Evolutionary conservation across 2,113 vertebrate species (phyloP).

Genomic region (Stomatorhinus ivindoensis): DNA sequence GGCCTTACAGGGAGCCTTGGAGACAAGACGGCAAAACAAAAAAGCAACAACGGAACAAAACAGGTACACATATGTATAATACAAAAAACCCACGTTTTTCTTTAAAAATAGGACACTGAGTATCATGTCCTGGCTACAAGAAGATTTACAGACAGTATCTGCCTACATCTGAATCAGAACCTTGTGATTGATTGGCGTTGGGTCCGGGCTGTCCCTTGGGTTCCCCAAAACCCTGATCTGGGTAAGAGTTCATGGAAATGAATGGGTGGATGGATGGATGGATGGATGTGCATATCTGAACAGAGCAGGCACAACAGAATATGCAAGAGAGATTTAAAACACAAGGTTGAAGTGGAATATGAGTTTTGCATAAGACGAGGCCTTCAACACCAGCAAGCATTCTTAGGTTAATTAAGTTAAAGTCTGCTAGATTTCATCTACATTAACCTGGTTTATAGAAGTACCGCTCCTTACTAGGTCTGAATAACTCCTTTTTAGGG

Average conservation of each 20-base stretch:
- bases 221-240: neutral
- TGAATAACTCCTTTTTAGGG: neutral
- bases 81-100: neutral
- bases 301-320: neutral
- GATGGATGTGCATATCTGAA: neutral
- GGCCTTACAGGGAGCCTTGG: slow-evolving; percentile 43
- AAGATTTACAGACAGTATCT: neutral
- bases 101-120: neutral
- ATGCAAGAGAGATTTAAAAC: neutral
- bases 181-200: neutral
- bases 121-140: neutral
- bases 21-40: slow-evolving; percentile 36
- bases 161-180: neutral
- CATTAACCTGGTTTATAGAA: neutral
- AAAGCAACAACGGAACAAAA: neutral
- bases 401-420: neutral
- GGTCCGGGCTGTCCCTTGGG: neutral
- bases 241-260: neutral
- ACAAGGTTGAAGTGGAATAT: neutral
- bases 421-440: neutral
- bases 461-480: neutral
- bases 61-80: neutral
- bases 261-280: neutral
- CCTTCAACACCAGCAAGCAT: neutral
- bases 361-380: neutral